Evolutionary conservation across 2,888 invertebrate genomes (phyloP), one percentile per base, ranked within the genome.

Genomic region (Chironomus tentans): DNA sequence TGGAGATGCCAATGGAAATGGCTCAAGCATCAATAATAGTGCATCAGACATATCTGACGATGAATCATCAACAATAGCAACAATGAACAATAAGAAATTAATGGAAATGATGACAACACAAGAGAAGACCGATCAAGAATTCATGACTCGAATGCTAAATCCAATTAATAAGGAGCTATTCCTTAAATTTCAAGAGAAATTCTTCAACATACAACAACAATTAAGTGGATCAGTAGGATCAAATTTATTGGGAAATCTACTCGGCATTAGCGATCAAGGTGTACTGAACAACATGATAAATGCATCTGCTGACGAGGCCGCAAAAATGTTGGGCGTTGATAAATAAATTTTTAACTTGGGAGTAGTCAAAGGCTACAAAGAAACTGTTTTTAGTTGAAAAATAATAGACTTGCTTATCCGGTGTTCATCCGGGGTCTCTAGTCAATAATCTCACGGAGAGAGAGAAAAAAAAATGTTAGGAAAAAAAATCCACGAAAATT

Each of bases 171-270:
- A 72, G 77, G 80, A 80, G 82, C 86, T 78, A 78, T 77, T 48
- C 78, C 83, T 47, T 85, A 85, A 77, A 83, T 83, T 73, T 62
- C 73, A 65, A 47, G 65, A 73, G 47, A 73, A 73, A 47, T 22
- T 73, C 21, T 65, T 62, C 65, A 73, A 65, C 18, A 21, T 65
- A 22, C 65, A 68, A 7, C 68, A 65, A 4, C 73, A 73, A 22
- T 56, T 86, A 0, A 89, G 88, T 80, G 87, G 87, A 68, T 21
- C 46, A 22, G 70, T 50, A 7, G 86, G 87, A 72, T 87, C 88
- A 77, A 94, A 95, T 82, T 87, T 97, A 77, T 94, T 97, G 79
- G 94, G 95, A 10, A 95, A 95, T 83, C 87, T 97, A 1, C 85
- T 97, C 18, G 96, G 95, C 0, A 93, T 97, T 77, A 90, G 92